Conservation (phyloP, 2,888 invertebrate genomes). For the Minunthozetes semirufus region DNA sequence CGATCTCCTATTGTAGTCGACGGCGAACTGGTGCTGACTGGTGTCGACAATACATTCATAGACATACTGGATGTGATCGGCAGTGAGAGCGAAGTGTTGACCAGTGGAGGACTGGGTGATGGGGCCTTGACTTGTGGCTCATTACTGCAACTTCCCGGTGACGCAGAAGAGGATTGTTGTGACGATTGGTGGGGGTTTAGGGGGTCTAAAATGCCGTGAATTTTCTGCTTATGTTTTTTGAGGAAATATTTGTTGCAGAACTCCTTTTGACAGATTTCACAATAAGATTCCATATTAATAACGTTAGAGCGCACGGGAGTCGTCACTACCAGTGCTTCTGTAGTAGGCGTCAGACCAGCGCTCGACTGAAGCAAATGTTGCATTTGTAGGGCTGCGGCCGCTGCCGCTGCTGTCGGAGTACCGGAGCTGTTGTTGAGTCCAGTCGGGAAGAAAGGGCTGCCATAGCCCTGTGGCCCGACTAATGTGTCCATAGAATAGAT, state of each 20-base stretch:
- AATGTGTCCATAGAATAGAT: conserved; percentile 62
- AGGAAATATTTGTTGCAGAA: conserved; percentile 98
- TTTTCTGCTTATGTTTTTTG: conserved; percentile 95
- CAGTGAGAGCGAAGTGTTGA: conserved; percentile 3
- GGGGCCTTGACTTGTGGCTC: neutral
- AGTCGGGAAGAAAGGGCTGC: conserved; percentile 55
- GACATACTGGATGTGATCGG: neutral
- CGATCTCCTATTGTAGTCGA: conserved; percentile 5
- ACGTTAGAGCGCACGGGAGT: conserved; percentile 18
- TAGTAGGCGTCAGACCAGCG: conserved; percentile 28
- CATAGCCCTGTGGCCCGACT: conserved; percentile 14
- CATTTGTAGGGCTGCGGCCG: conserved; percentile 35
- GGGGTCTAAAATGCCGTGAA: conserved; percentile 67
- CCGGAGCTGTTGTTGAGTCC: conserved; percentile 42
- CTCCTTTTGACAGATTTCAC: conserved; percentile 94
- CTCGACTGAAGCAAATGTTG: conserved; percentile 33
- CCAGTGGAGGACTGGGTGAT: conserved; percentile 27
- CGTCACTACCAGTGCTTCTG: conserved; percentile 29
- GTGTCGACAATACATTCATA: neutral
- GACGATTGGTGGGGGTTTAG: conserved; percentile 20
- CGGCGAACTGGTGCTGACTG: neutral
- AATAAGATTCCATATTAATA: conserved; percentile 56
- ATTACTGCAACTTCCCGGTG: conserved; percentile 29
- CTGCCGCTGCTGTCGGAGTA: conserved; percentile 24
- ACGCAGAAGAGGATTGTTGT: conserved; percentile 26